phyloP scores from a whole-genome alignment of 2,888 invertebrate genomes.

The Glaucopsyche alexis region DNA sequence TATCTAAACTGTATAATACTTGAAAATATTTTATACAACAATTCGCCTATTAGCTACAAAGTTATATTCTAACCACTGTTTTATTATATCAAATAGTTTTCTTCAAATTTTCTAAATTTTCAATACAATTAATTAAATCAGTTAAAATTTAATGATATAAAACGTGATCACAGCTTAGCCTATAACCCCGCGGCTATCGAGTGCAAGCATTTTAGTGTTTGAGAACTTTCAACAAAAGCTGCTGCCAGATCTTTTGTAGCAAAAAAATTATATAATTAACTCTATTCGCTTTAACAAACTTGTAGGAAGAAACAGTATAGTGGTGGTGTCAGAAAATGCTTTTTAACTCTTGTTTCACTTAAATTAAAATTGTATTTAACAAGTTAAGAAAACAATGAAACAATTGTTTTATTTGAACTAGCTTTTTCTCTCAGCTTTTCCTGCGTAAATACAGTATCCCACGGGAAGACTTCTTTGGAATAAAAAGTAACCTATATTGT shows the following conservation, averaged over 20 bases:
- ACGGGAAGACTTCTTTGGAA: no score
- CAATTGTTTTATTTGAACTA: no score
- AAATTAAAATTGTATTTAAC: background rate
- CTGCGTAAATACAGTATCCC: no score
- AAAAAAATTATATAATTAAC: constrained; percentile 39
- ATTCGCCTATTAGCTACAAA: no score
- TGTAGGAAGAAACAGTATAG: background rate
- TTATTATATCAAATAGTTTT: no score
- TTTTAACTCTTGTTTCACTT: background rate
- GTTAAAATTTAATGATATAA: background rate
- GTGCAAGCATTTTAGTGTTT: constrained; percentile 41
- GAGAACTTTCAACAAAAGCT: constrained; percentile 35
- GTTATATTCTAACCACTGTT: no score
- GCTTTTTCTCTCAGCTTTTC: background rate
- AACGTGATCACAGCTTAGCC: constrained; percentile 19
- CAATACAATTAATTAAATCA: no score
- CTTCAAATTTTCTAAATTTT: no score
- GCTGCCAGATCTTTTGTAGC: constrained; percentile 38
- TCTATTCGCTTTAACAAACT: constrained; percentile 2
- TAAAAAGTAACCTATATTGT: no score
- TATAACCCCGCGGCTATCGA: constrained; percentile 40
- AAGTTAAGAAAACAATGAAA: background rate
- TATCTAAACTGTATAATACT: no score
- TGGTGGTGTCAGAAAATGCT: background rate
- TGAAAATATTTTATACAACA: no score